Percentiles rank a stretch among this genome's conserved stretches.
Evolutionary conservation across 2,797 vertebrate species (phyloP).

Genomic region (Etheostoma perlongum): DNA sequence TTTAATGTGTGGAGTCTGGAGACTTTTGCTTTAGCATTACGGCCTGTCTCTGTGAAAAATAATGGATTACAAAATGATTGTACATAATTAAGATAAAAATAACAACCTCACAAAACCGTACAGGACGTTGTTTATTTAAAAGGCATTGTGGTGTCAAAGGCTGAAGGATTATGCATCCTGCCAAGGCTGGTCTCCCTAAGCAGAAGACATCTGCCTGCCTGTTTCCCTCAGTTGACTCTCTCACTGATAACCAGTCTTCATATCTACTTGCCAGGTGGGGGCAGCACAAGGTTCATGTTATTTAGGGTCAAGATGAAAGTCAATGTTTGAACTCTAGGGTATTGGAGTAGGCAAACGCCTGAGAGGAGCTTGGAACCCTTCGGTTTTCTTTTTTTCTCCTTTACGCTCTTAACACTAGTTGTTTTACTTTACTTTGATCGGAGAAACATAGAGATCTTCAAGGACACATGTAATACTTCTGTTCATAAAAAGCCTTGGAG

Average conservation of each 20-base stretch:
- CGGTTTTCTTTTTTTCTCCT: conserved; percentile 5
- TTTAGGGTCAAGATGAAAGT: conserved; percentile 84
- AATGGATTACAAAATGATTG: neutral
- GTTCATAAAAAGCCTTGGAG: conserved; percentile 19
- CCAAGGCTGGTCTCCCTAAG: conserved; percentile 61
- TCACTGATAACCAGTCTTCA: conserved; percentile 55
- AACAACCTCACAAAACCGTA: neutral
- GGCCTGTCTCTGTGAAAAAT: neutral
- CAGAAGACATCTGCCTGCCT: conserved; percentile 76
- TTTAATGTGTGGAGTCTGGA: conserved; percentile 3
- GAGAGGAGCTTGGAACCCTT: neutral
- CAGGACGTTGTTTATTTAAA: conserved; percentile 2
- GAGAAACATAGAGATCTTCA: neutral
- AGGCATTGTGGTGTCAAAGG: conserved; percentile 8
- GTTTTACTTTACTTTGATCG: neutral
- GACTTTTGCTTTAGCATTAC: conserved; percentile 3
- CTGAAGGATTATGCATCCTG: conserved; percentile 47
- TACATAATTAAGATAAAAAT: neutral
- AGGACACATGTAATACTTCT: neutral
- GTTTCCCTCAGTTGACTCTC: conserved; percentile 49
- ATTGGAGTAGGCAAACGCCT: conserved; percentile 23
- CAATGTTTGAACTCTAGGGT: conserved; percentile 58
- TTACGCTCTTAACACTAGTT: conserved; percentile 1
- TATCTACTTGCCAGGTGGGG: conserved; percentile 67
- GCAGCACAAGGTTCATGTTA: conserved; percentile 75